Percentiles rank a stretch among this genome's conserved stretches.
These are phyloP conservation scores for Poecilia latipinna DNA, from an alignment of 2,113 vertebrate genomes.

Conservation along the genomic window DNA sequence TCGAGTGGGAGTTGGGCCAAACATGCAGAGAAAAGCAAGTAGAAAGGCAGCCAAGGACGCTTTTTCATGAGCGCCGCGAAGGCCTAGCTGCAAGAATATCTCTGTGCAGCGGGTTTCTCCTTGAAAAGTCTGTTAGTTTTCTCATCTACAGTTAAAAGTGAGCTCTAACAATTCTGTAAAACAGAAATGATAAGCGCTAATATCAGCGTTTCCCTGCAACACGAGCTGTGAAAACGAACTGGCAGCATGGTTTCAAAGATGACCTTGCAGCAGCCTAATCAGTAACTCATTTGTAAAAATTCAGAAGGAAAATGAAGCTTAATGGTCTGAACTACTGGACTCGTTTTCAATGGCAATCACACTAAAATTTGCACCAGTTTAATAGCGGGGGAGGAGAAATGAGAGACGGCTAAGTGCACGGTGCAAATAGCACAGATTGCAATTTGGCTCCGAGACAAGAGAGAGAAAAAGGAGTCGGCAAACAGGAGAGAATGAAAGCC, in stretches of 20 bases:
- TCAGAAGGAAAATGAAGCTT: constrained; percentile 27
- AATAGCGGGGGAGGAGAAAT: background rate
- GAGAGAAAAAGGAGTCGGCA: constrained; percentile 12
- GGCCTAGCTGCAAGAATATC: constrained; percentile 29
- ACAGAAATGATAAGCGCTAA: constrained; percentile 20
- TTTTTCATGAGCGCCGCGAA: constrained; percentile 44
- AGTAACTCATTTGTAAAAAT: constrained; percentile 36
- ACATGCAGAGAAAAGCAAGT: constrained; percentile 48
- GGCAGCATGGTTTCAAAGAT: constrained; percentile 28
- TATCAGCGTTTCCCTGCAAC: constrained; percentile 30
- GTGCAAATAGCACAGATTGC: background rate
- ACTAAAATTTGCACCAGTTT: constrained; percentile 2
- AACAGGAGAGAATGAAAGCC: constrained; percentile 31
- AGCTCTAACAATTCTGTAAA: constrained; percentile 18
- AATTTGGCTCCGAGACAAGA: constrained; percentile 16
- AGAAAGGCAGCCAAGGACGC: constrained; percentile 58
- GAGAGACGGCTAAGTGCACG: background rate
- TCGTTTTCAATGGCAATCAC: background rate
- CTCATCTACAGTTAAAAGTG: constrained; percentile 20
- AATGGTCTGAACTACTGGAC: background rate
- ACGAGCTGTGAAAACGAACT: constrained; percentile 15
- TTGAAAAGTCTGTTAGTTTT: constrained; percentile 28
- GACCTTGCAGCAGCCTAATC: constrained; percentile 49
- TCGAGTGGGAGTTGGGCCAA: constrained; percentile 53
- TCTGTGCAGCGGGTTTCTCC: constrained; percentile 26